Conservation (phyloP, 2,888 invertebrate species). For the Pseudococcus longispinus region DNA sequence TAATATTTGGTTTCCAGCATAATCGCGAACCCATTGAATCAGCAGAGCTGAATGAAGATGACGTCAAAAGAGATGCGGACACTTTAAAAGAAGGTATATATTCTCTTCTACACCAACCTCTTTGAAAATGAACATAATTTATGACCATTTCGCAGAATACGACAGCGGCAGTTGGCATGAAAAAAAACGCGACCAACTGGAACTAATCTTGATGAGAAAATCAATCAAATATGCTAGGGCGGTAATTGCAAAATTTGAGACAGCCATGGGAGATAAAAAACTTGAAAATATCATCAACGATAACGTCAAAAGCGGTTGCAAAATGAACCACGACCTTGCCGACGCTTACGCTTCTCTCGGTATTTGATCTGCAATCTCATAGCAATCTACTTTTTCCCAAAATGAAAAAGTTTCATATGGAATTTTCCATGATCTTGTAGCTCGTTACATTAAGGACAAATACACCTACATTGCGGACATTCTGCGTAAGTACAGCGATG, state of each 20-base stretch:
- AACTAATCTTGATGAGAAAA: not conserved
- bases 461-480: too few species aligned
- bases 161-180: not conserved
- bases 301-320: not conserved
- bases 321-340: not conserved
- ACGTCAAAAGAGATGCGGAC: not conserved
- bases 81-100: not conserved
- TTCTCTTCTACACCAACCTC: too few species aligned
- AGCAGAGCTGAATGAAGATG: not conserved
- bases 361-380: not conserved
- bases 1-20: not conserved
- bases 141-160: not conserved
- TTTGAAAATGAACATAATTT: not conserved
- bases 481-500: too few species aligned
- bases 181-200: not conserved
- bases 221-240: not conserved
- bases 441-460: too few species aligned
- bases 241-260: not conserved
- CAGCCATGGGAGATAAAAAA: not conserved
- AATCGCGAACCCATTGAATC: not conserved
- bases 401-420: too few species aligned
- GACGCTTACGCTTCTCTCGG: not conserved
- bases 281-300: not conserved
- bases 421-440: too few species aligned
- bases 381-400: too few species aligned